Evolutionary conservation across 2,888 invertebrate species (phyloP).

Genomic region (Lasioglossum villosulum): DNA sequence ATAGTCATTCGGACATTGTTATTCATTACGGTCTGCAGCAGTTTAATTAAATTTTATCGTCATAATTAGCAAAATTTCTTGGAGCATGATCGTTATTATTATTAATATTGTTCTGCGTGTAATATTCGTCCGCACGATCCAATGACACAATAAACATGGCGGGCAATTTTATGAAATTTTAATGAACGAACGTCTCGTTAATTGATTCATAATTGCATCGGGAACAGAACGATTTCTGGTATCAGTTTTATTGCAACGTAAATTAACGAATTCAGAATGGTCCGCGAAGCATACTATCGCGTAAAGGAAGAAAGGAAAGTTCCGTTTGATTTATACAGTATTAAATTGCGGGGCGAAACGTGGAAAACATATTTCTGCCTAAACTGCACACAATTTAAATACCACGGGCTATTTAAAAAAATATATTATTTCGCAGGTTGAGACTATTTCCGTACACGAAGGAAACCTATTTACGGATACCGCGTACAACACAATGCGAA

Average conservation of each 20-base stretch:
- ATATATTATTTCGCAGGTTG: slow-evolving; percentile 2
- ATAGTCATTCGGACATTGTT: neutral
- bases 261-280: neutral
- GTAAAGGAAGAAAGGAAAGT: neutral
- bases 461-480: slow-evolving; percentile 4
- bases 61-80: neutral
- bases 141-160: neutral
- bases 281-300: neutral
- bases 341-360: neutral
- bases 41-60: neutral
- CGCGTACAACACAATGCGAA: neutral
- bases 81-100: neutral
- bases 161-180: neutral
- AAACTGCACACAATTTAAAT: slow-evolving; percentile 25
- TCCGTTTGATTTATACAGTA: neutral
- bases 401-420: slow-evolving; percentile 8
- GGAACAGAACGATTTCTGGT: neutral
- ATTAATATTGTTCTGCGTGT: neutral
- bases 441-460: neutral
- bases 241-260: neutral
- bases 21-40: neutral
- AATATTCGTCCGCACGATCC: neutral
- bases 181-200: neutral
- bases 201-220: neutral
- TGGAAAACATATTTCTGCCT: slow-evolving; percentile 13